These are phyloP conservation scores for Crax fasciolata DNA, from an alignment of 2,797 vertebrate species.

Conservation along the genomic window DNA sequence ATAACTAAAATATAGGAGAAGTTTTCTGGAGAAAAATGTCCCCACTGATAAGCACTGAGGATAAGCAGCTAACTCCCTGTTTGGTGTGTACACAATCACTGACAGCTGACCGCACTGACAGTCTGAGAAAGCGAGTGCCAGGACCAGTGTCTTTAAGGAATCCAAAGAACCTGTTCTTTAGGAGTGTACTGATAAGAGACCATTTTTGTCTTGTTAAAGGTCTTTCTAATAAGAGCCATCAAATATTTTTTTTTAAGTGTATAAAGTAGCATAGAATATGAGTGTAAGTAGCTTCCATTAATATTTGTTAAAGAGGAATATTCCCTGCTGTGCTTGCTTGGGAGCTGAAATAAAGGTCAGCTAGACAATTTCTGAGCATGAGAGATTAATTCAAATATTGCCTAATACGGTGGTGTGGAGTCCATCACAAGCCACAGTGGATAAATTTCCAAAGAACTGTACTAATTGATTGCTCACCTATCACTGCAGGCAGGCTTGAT, in stretches of 20 bases:
- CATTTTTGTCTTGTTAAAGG: not conserved
- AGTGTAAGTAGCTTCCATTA: not conserved
- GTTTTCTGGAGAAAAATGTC: not conserved
- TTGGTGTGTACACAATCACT: not conserved
- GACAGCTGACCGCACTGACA: not conserved
- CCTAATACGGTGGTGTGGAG: not conserved
- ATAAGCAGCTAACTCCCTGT: not conserved
- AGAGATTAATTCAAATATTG: not conserved
- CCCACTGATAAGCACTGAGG: not conserved
- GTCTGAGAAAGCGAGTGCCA: not conserved
- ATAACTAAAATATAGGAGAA: not conserved
- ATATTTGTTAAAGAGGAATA: not conserved
- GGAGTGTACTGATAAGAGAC: not conserved
- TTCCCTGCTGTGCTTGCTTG: not conserved
- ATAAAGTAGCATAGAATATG: not conserved
- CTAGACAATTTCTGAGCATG: not conserved
- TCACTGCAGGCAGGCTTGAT: not conserved
- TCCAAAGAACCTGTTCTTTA: not conserved
- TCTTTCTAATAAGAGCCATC: not conserved
- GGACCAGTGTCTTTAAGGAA: not conserved
- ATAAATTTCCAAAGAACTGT: conserved; percentile 5
- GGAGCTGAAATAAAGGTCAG: not conserved
- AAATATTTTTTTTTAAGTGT: not conserved
- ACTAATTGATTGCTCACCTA: not conserved
- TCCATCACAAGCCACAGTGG: not conserved